These are phyloP conservation scores for Falco rusticolus DNA, from an alignment of 2,797 vertebrate genomes.

Conservation along the genomic window DNA sequence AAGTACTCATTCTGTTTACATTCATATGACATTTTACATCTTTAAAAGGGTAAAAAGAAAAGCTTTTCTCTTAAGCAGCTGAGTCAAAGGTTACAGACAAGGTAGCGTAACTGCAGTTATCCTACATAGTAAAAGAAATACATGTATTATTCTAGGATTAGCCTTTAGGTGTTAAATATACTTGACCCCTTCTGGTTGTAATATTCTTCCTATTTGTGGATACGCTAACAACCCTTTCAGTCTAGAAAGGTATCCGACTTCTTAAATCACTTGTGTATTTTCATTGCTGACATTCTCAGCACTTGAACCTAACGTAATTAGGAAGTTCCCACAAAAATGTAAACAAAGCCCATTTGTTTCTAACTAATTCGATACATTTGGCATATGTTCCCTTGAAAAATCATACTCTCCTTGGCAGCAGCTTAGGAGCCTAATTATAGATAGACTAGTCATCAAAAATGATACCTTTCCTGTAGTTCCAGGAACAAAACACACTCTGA, in stretches of 20 bases:
- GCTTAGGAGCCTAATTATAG: constrained; percentile 62
- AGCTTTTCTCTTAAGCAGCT: constrained; percentile 23
- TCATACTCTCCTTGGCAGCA: constrained; percentile 21
- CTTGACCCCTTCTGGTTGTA: background rate
- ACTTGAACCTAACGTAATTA: constrained; percentile 28
- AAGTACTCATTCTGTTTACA: constrained; percentile 34
- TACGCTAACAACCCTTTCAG: background rate
- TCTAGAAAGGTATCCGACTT: background rate
- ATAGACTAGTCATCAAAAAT: constrained; percentile 45
- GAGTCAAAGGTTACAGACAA: constrained; percentile 33
- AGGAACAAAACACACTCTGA: background rate
- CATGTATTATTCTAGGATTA: background rate
- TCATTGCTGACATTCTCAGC: constrained; percentile 30
- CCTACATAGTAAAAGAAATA: constrained; percentile 20
- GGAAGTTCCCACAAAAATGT: constrained; percentile 39
- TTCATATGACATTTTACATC: background rate
- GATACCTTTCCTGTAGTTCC: background rate
- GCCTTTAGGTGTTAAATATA: background rate
- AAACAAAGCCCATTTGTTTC: constrained; percentile 48
- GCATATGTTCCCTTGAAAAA: constrained; percentile 35
- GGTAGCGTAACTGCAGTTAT: background rate
- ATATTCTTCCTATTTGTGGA: background rate
- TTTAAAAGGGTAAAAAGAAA: constrained; percentile 44
- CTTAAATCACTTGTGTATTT: background rate
- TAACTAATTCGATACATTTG: constrained; percentile 19